phyloP scores from a whole-genome alignment of 2,797 vertebrate species.

The Eidolon dupreanum region DNA sequence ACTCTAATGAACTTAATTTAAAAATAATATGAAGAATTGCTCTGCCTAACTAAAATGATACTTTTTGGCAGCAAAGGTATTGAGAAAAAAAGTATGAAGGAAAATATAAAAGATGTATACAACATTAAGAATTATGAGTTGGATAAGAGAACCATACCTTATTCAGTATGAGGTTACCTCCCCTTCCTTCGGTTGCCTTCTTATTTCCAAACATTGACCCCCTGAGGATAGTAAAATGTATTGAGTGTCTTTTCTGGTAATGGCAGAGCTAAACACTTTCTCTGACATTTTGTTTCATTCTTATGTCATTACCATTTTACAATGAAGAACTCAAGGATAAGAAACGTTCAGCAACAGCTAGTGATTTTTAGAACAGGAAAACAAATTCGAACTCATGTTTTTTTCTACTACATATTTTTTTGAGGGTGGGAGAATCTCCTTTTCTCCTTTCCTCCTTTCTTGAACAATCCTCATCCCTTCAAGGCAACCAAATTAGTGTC shows the following conservation, averaged over 20 bases:
- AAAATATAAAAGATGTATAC: neutral
- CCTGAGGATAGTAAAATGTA: neutral
- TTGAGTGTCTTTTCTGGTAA: neutral
- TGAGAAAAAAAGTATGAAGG: neutral
- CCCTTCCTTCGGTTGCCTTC: neutral
- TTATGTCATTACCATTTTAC: neutral
- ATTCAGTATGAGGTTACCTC: neutral
- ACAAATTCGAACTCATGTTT: neutral
- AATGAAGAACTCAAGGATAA: neutral
- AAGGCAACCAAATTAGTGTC: neutral
- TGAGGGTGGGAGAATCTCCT: neutral
- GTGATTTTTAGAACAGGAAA: conserved; percentile 5
- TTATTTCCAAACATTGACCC: neutral
- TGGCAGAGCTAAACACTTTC: neutral
- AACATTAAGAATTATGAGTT: neutral
- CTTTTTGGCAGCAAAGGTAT: neutral
- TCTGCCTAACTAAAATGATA: neutral
- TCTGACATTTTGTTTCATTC: neutral
- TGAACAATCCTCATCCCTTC: neutral
- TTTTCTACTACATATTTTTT: neutral
- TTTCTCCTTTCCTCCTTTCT: neutral
- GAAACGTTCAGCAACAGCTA: neutral
- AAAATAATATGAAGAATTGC: neutral
- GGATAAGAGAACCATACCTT: neutral
- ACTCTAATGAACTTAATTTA: too few species aligned